A percentile compares a stretch with the other conserved stretches of the same genome.
Conservation (phyloP, 2,113 vertebrate genomes). For the Malurus alboscapulatus region DNA sequence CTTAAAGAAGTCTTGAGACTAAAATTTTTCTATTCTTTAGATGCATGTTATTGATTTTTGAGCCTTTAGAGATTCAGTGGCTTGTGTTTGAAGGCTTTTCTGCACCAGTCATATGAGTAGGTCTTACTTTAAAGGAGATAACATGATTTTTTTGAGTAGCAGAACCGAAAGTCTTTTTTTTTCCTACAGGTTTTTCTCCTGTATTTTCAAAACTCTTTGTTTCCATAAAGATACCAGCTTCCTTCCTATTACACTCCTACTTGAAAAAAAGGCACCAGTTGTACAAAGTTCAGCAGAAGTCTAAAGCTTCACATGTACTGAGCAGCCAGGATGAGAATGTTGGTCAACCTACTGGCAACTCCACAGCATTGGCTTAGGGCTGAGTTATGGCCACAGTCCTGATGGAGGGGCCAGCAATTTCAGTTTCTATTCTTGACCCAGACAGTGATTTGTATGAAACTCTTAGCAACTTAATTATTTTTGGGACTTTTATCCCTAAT, state of each 20-base stretch:
- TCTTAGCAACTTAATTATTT: neutral
- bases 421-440: neutral
- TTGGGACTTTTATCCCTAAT: neutral
- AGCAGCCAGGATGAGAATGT: neutral
- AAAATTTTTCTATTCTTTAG: neutral
- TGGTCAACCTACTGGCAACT: neutral
- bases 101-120: neutral
- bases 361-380: neutral
- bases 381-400: neutral
- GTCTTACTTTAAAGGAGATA: neutral
- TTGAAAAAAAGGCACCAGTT: neutral
- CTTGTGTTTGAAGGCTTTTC: neutral
- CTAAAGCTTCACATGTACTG: neutral
- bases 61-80: neutral
- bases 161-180: neutral
- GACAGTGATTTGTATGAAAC: neutral
- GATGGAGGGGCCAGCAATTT: neutral
- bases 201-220: neutral
- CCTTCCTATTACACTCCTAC: neutral
- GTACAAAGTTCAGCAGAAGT: neutral
- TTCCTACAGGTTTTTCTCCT: neutral
- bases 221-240: neutral
- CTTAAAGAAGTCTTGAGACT: constrained; percentile 13
- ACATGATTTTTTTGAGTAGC: neutral
- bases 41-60: constrained; percentile 23